Base-by-base conservation (phyloP, 2,797 vertebrate species). In the Clarias pachynema region DNA sequence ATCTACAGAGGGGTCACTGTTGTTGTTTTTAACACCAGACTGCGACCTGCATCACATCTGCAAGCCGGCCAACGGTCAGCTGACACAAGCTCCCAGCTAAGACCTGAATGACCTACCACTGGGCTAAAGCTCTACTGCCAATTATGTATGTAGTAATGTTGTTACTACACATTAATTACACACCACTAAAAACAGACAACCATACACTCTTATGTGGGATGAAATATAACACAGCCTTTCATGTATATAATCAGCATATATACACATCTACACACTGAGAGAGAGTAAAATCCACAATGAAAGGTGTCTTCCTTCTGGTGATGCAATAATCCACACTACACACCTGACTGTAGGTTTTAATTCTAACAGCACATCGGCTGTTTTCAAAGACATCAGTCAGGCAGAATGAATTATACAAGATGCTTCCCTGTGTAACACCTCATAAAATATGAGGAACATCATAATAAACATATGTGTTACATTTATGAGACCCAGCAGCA, bases 31-130 rank as follows among this genome's bases (percentile, higher is more conserved):
- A 91, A 93, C 95, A 93, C 91, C 84, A 89, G 40, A 89, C 86
- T 93, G 94, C 91, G 93, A 95, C 95, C 94, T 95, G 93, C 93
- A 95, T 91, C 91, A 92, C 94, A 95, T 94, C 93, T 94, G 93
- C 92, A 94, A 93, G 87, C 91, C 90, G 86, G 85, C 83, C 88
- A 89, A 79, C 29, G 69, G 68, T 91, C 90, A 90, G 91, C 90
- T 91, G 89, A 86, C 93, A 92, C 85, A 79, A 60, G 82, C 84
- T 87, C 87, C 82, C 60, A 75, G 89, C 90, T 89, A 79, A 88
- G 79, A 90, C 87, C 92, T 89, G 79, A 81, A 68, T 63, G 60
- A 91, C 84, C 82, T 68, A 83, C 29, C 82, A 89, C 56, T 75
- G 26, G 70, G 60, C 75, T 16, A 78, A 84, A 75, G 63, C 68